Percentiles rank a stretch among this genome's conserved stretches.
Evolutionary conservation across 64 coral and sea anemone genomes (phyloP).

Genomic region (Pocillopora damicornis): DNA sequence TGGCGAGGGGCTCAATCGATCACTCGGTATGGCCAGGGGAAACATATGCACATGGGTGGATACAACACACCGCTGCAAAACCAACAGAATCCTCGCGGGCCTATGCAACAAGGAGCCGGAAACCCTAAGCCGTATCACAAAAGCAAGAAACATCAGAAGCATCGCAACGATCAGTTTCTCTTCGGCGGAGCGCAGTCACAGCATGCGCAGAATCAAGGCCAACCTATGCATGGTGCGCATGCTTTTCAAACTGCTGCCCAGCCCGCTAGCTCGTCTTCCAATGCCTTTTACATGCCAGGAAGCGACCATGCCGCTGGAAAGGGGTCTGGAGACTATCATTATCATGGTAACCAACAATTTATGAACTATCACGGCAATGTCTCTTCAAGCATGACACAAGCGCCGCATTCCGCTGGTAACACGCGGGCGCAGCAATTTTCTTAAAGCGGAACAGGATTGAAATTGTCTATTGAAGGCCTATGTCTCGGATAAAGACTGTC

Average conservation of each 20-base stretch:
- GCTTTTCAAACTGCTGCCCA: constrained; percentile 1
- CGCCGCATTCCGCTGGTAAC: constrained; percentile 18
- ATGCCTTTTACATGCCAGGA: neutral
- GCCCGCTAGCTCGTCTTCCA: constrained; percentile 14
- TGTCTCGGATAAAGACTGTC: neutral
- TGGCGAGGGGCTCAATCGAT: constrained; percentile 11
- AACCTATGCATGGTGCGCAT: neutral
- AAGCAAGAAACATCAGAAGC: constrained; percentile 1
- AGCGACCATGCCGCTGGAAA: constrained; percentile 7
- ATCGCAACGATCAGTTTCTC: neutral
- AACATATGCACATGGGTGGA: neutral
- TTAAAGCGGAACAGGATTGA: neutral
- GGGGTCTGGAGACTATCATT: constrained; percentile 9
- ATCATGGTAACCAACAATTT: constrained; percentile 5
- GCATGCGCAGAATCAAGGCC: constrained; percentile 1
- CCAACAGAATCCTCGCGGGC: constrained; percentile 27
- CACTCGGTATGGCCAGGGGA: constrained; percentile 9
- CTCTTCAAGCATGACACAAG: constrained; percentile 4
- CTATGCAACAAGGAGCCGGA: constrained; percentile 2
- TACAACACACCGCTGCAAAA: constrained; percentile 20
- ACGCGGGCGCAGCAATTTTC: neutral
- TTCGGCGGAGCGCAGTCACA: constrained; percentile 24
- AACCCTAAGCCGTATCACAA: constrained; percentile 7
- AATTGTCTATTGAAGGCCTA: neutral
- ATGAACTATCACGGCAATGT: constrained; percentile 9